A percentile compares a stretch with the other conserved stretches of the same genome.
These are phyloP conservation scores for Pseudomugil tenellus DNA, from an alignment of 2,797 vertebrate species.

Conservation along the genomic window DNA sequence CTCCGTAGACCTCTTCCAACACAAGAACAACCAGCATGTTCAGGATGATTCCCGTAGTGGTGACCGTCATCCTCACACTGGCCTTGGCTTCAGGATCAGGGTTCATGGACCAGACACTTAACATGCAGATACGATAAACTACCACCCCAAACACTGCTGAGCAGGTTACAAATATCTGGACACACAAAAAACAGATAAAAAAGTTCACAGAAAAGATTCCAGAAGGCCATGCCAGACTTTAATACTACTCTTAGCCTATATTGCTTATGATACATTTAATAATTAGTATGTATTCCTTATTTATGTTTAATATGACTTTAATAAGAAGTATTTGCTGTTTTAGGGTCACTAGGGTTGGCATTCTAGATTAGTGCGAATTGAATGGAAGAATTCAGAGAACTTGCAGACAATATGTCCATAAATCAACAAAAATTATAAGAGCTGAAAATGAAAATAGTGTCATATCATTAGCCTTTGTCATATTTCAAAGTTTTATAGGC, in stretches of 20 bases:
- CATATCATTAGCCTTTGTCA: neutral
- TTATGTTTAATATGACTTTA: neutral
- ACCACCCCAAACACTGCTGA: slow-evolving; percentile 94
- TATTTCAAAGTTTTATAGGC: too few relatives aligned
- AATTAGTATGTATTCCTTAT: neutral
- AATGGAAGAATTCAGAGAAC: neutral
- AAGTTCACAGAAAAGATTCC: neutral
- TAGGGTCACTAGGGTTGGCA: neutral
- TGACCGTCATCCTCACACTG: slow-evolving; percentile 92
- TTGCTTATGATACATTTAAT: neutral
- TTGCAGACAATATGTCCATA: neutral
- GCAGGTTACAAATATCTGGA: slow-evolving; percentile 91
- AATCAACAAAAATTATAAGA: neutral
- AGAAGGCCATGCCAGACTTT: neutral
- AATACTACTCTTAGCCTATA: neutral
- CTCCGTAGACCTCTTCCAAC: slow-evolving; percentile 95
- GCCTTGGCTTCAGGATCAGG: slow-evolving; percentile 87
- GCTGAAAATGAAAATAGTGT: neutral
- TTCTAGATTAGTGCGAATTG: neutral
- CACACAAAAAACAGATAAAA: slow-evolving; percentile 6
- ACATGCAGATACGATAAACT: slow-evolving; percentile 92
- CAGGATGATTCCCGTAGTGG: slow-evolving; percentile 94
- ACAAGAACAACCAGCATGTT: slow-evolving; percentile 96
- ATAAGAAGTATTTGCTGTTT: neutral
- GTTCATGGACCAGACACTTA: slow-evolving; percentile 92